Evolutionary conservation across 1,140 invertebrate genomes (phyloP).

Genomic region (Rhizoglyphus robini): DNA sequence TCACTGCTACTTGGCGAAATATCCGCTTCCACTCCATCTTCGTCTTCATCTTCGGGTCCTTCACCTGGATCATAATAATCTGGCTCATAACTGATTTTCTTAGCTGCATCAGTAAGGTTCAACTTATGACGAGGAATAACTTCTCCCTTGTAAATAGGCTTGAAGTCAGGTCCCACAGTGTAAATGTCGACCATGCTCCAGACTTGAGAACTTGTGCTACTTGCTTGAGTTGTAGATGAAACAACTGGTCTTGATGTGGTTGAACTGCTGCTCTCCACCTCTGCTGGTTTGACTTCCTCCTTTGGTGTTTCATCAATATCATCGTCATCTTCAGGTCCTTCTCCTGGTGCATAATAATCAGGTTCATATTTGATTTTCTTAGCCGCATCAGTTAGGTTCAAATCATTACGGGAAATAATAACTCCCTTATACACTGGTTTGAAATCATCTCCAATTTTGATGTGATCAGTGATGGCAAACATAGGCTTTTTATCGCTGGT

Average conservation of each 20-base stretch:
- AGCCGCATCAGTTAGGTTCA: not conserved
- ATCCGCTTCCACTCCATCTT: not conserved
- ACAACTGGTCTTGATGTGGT: not conserved
- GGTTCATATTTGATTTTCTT: not conserved
- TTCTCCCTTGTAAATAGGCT: not conserved
- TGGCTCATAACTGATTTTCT: not conserved
- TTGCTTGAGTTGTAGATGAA: too few relatives aligned
- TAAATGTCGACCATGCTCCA: too few relatives aligned
- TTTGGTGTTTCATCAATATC: conserved; percentile 9
- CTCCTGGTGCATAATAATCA: conserved; percentile 1
- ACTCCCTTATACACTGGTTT: conserved; percentile 3
- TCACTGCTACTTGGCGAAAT: not conserved
- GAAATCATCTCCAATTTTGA: not conserved
- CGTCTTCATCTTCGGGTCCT: not conserved
- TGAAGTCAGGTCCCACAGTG: not conserved
- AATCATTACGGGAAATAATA: not conserved
- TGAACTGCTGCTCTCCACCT: not conserved
- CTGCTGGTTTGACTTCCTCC: not conserved
- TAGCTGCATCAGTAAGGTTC: not conserved
- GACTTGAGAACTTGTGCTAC: too few relatives aligned
- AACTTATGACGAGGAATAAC: not conserved
- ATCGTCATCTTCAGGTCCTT: not conserved
- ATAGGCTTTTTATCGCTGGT: not conserved
- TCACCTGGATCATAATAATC: conserved; percentile 4
- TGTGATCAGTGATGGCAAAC: not conserved